Percentiles rank a stretch among this genome's conserved stretches.
phyloP scores from a whole-genome alignment of 1,140 invertebrate species.

The Diorhabda elongata region DNA sequence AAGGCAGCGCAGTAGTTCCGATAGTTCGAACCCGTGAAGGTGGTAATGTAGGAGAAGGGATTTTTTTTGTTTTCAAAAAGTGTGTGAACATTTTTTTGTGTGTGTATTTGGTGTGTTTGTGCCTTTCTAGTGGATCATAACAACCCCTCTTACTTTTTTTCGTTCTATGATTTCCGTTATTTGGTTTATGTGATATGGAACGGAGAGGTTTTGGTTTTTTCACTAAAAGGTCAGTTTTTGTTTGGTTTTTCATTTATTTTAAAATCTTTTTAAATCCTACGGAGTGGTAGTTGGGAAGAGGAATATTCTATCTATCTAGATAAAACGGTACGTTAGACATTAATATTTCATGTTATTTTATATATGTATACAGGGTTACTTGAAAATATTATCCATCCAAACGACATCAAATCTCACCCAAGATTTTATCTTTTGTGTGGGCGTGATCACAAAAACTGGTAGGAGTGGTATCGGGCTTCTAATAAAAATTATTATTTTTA shows the following conservation, averaged over 20 bases:
- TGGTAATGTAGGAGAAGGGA: conserved; percentile 14
- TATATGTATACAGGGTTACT: neutral
- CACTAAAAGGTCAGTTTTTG: conserved; percentile 48
- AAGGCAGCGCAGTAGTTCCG: conserved; percentile 32
- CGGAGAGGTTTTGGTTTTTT: conserved; percentile 47
- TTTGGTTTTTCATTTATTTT: conserved; percentile 23
- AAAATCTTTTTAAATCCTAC: neutral
- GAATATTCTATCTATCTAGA: neutral
- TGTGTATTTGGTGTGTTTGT: conserved; percentile 11
- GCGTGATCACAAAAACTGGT: too few relatives aligned
- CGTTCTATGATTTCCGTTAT: conserved; percentile 33
- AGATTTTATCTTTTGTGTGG: too few relatives aligned
- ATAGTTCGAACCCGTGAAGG: conserved; percentile 9
- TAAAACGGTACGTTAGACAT: too few relatives aligned
- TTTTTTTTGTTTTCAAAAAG: conserved; percentile 2
- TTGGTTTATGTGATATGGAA: conserved; percentile 44
- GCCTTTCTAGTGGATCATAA: conserved; percentile 25
- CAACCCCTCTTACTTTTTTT: conserved; percentile 18
- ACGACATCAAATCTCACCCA: too few relatives aligned
- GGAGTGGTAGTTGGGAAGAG: conserved; percentile 16
- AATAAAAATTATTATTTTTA: too few relatives aligned
- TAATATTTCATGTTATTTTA: too few relatives aligned
- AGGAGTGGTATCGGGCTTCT: too few relatives aligned
- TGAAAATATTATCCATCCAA: too few relatives aligned
- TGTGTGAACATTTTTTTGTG: conserved; percentile 13